These are phyloP conservation scores for Synergus japonicus DNA, from an alignment of 2,888 invertebrate genomes.

Conservation along the genomic window DNA sequence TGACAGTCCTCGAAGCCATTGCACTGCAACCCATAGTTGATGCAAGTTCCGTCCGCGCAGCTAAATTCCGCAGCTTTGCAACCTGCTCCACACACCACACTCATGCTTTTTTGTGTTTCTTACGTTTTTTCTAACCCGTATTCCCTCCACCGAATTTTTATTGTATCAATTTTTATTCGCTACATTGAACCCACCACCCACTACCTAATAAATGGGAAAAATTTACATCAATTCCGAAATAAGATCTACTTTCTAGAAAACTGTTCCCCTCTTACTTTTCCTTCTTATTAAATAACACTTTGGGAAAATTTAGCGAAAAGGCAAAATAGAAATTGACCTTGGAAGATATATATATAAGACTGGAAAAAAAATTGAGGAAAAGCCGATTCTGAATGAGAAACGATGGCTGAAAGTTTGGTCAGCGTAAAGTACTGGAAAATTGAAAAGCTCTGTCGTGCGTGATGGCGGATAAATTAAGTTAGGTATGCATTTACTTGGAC, in stretches of 20 bases:
- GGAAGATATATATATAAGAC: background rate
- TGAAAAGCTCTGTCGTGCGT: conserved; percentile 54
- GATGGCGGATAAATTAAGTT: conserved; percentile 50
- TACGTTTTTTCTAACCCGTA: background rate
- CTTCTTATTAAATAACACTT: too few relatives aligned
- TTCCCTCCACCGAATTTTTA: conserved; percentile 18
- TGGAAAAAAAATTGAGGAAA: conserved; percentile 18
- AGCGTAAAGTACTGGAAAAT: conserved; percentile 55
- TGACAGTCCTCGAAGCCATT: conserved; percentile 81
- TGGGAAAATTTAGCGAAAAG: too few relatives aligned
- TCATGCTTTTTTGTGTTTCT: conserved; percentile 67
- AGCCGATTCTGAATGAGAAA: conserved; percentile 25
- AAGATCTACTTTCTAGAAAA: too few relatives aligned
- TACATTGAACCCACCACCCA: background rate
- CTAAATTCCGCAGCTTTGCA: conserved; percentile 78
- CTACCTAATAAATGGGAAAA: background rate
- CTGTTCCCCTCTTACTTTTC: too few relatives aligned
- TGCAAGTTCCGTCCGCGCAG: conserved; percentile 82
- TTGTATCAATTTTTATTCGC: background rate
- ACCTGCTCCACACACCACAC: conserved; percentile 75
- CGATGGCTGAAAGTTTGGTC: conserved; percentile 53
- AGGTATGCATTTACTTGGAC: conserved; percentile 41
- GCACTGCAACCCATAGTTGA: conserved; percentile 80
- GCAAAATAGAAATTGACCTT: background rate
- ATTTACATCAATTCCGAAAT: too few relatives aligned